Conservation (phyloP, 2,888 invertebrate species). For the Lottia gigantea region DNA sequence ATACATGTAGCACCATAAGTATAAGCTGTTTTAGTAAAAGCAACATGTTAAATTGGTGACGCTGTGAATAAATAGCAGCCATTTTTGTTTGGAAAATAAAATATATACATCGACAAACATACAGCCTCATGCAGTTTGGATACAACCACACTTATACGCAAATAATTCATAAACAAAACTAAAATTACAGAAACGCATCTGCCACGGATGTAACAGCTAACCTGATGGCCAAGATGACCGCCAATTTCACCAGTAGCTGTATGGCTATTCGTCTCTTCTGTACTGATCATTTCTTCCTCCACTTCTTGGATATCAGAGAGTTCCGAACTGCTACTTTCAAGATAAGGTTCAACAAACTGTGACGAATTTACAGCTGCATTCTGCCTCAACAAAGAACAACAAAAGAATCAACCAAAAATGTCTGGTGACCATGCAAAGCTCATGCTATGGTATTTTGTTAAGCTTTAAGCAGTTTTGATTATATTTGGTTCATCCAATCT, state of each 20-base stretch:
- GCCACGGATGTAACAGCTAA: conserved; percentile 18
- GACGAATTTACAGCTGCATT: conserved; percentile 26
- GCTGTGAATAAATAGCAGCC: too few species aligned
- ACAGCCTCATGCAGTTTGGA: too few species aligned
- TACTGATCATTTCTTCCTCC: conserved; percentile 64
- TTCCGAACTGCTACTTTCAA: conserved; percentile 63
- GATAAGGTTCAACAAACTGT: conserved; percentile 32
- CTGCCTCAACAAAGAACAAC: conserved; percentile 24
- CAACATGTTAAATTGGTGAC: too few species aligned
- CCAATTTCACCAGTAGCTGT: conserved; percentile 17
- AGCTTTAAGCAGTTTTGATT: neutral
- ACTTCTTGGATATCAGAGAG: conserved; percentile 71
- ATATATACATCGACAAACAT: too few species aligned
- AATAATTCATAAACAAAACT: neutral
- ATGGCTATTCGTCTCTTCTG: conserved; percentile 37
- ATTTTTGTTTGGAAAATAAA: too few species aligned
- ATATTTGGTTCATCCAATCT: too few species aligned
- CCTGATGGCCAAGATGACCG: conserved; percentile 21
- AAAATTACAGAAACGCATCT: conserved; percentile 11
- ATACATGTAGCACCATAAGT: too few species aligned
- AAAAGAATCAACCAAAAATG: neutral
- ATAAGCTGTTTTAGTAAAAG: too few species aligned
- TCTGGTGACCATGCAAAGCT: conserved; percentile 5
- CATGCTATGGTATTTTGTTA: conserved; percentile 3
- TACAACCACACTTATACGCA: too few species aligned